Evolutionary conservation across 2,888 invertebrate genomes (phyloP).

Genomic region (Nymphalis urticae): DNA sequence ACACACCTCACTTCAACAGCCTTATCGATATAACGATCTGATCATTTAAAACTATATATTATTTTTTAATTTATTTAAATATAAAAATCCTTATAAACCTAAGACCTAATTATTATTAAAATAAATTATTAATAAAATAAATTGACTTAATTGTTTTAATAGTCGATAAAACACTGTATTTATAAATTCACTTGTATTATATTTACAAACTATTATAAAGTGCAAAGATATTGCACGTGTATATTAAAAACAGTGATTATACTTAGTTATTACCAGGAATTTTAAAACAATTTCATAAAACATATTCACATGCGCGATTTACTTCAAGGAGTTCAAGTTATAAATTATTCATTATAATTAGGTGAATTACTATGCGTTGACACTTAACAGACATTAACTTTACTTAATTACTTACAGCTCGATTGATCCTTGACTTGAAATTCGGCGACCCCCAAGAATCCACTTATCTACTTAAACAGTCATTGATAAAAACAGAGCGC

Average conservation of each 20-base stretch:
- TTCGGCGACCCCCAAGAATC: constrained; percentile 40
- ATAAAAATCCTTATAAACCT: too few species aligned
- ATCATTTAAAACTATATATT: too few species aligned
- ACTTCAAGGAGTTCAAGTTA: constrained; percentile 47
- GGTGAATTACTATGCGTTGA: constrained; percentile 41
- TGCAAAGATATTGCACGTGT: neutral
- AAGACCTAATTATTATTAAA: too few species aligned
- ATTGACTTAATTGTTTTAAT: too few species aligned
- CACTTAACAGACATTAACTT: constrained; percentile 37
- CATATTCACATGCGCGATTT: constrained; percentile 35
- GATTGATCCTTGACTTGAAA: constrained; percentile 45
- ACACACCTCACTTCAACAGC: too few species aligned
- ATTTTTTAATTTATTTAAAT: too few species aligned
- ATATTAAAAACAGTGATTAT: constrained; percentile 10
- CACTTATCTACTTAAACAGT: constrained; percentile 38
- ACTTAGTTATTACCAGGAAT: constrained; percentile 20
- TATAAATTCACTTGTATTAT: neutral
- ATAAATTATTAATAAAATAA: too few species aligned
- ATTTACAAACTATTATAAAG: neutral
- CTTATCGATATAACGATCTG: too few species aligned
- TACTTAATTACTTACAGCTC: constrained; percentile 45
- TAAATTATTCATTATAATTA: constrained; percentile 45
- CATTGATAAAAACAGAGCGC: constrained; percentile 35
- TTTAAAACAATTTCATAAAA: constrained; percentile 29
- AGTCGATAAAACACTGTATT: too few species aligned